Percentiles rank a stretch among this genome's conserved stretches.
Evolutionary conservation across 1,140 invertebrate genomes (phyloP).

Genomic region (Muscidifurax raptorellus): DNA sequence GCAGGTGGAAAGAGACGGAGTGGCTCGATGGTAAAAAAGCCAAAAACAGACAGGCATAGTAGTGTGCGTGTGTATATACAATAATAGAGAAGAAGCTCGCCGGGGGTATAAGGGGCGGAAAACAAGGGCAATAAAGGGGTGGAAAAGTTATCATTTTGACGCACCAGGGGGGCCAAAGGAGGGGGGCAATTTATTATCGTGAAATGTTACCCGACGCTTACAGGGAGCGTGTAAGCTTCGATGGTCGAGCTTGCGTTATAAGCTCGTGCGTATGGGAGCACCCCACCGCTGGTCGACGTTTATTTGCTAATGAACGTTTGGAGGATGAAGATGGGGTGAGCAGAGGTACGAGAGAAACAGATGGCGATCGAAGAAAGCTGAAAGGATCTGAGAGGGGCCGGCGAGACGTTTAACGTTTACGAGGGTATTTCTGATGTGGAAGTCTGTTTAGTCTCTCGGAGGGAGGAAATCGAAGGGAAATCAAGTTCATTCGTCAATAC

Average conservation of each 20-base stretch:
- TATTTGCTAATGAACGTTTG: slow-evolving; percentile 46
- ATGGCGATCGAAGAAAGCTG: background rate
- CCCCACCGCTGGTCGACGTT: slow-evolving; percentile 1
- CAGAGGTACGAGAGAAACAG: background rate
- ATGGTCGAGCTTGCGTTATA: slow-evolving; percentile 24
- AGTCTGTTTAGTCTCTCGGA: no score
- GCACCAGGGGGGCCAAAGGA: slow-evolving; percentile 38
- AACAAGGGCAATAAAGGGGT: slow-evolving; percentile 43
- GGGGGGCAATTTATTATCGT: slow-evolving; percentile 46
- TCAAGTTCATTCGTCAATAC: no score
- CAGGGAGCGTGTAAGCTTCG: slow-evolving; percentile 16
- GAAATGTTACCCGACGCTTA: slow-evolving; percentile 48
- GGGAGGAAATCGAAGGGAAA: no score
- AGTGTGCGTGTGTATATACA: no score
- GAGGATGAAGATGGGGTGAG: background rate
- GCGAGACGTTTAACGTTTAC: background rate
- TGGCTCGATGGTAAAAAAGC: slow-evolving; percentile 22
- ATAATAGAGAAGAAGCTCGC: slow-evolving; percentile 14
- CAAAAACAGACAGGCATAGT: slow-evolving; percentile 28
- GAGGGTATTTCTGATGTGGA: background rate
- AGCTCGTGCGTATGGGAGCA: background rate
- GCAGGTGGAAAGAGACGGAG: slow-evolving; percentile 3
- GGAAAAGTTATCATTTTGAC: slow-evolving; percentile 52
- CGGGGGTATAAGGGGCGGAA: background rate
- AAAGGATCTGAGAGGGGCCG: background rate